Evolutionary conservation across 1,140 invertebrate genomes (phyloP).

Genomic region (Magallana ariakensis): DNA sequence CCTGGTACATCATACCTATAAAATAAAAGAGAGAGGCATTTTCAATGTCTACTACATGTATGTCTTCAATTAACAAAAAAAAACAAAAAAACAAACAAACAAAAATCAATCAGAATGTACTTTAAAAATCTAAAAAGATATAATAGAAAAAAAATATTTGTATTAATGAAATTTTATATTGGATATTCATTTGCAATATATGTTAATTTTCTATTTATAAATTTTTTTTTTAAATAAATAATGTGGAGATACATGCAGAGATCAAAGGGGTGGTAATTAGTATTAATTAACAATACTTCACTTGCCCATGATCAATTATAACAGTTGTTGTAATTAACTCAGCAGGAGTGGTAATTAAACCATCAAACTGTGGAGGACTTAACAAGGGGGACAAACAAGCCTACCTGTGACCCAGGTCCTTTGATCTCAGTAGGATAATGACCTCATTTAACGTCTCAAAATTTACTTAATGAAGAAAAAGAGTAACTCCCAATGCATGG

Average conservation of each 20-base stretch:
- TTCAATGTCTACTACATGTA: no score
- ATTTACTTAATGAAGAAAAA: background rate
- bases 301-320: background rate
- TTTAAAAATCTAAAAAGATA: no score
- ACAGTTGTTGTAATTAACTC: background rate
- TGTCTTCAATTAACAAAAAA: no score
- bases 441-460: background rate
- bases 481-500: background rate
- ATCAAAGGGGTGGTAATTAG: background rate
- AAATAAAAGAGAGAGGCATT: background rate
- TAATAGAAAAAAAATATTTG: no score
- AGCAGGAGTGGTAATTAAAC: background rate
- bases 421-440: conserved; percentile 18
- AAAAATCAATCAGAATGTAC: no score
- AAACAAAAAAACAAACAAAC: no score
- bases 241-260: background rate
- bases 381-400: background rate
- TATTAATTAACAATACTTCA: background rate
- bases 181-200: no score
- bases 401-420: background rate
- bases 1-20: conserved; percentile 80
- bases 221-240: no score
- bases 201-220: no score
- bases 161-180: no score
- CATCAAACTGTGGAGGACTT: background rate